These are phyloP conservation scores for Corythornis cristatus DNA, from an alignment of 2,113 vertebrate species.

Conservation along the genomic window DNA sequence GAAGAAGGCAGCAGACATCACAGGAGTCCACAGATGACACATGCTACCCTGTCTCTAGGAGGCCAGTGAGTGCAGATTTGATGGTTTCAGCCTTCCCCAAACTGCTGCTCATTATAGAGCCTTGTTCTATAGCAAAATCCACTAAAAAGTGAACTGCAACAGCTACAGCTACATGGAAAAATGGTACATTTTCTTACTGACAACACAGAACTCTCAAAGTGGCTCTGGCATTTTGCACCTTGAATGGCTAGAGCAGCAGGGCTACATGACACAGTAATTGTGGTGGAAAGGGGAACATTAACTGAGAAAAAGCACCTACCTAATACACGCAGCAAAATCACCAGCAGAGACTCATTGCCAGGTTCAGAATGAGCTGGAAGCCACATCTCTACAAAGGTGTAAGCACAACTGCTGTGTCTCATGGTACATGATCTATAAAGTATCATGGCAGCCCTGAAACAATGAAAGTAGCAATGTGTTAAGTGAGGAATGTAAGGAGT, in stretches of 20 bases:
- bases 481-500: neutral
- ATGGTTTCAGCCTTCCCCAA: neutral
- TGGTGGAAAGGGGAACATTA: neutral
- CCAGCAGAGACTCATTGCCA: neutral
- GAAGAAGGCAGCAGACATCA: neutral
- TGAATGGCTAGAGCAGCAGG: neutral
- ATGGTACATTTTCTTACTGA: neutral
- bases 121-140: neutral
- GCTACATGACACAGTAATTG: neutral
- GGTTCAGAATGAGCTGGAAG: neutral
- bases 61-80: neutral
- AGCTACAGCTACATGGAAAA: neutral
- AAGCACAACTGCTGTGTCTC: neutral
- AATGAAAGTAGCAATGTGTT: neutral
- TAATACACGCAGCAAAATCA: neutral
- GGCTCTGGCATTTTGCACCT: neutral
- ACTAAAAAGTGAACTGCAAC: neutral
- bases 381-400: neutral
- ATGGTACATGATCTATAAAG: neutral
- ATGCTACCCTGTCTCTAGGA: neutral
- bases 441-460: neutral
- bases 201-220: neutral
- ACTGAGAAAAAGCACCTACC: neutral
- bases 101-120: neutral
- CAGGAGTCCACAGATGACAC: neutral